Conservation (phyloP, 2,888 invertebrate genomes). For the Halictus quadricinctus region DNA sequence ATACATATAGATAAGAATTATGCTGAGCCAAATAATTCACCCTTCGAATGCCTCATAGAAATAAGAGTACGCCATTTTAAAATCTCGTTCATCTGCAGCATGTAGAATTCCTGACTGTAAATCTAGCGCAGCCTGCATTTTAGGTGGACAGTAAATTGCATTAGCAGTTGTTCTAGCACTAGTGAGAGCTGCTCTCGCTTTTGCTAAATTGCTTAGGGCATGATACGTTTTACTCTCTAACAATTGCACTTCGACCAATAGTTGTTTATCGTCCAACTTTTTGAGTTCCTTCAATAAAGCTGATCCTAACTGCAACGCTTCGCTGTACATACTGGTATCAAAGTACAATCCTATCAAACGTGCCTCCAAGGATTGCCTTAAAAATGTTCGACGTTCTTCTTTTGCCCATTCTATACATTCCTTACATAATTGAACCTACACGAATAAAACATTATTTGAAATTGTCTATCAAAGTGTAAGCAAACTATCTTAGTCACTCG, state of each 20-base stretch:
- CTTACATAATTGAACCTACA: slow-evolving; percentile 91
- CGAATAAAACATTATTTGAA: not conserved
- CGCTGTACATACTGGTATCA: slow-evolving; percentile 94
- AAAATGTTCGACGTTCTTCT: slow-evolving; percentile 97
- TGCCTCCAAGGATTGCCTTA: slow-evolving; percentile 97
- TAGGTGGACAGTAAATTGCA: slow-evolving; percentile 99
- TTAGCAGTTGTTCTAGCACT: slow-evolving; percentile 99
- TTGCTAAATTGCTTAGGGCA: slow-evolving; percentile 97
- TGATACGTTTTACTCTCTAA: slow-evolving; percentile 99
- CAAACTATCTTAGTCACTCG: not conserved
- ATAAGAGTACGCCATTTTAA: slow-evolving; percentile 99
- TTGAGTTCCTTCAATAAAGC: slow-evolving; percentile 97
- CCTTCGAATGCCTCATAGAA: slow-evolving; percentile 99
- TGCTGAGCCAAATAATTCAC: slow-evolving; percentile 82
- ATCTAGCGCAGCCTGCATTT: slow-evolving; percentile 98
- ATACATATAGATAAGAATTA: not conserved
- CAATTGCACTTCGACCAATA: slow-evolving; percentile 98
- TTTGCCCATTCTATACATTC: slow-evolving; percentile 99
- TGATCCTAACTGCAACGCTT: slow-evolving; percentile 92
- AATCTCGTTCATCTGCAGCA: slow-evolving; percentile 99
- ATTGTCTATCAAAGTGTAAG: not conserved
- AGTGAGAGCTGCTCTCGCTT: slow-evolving; percentile 97
- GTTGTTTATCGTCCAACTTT: slow-evolving; percentile 99
- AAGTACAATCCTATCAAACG: slow-evolving; percentile 97
- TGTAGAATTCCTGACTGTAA: slow-evolving; percentile 98